Evolutionary conservation across 2,888 invertebrate species (phyloP).

Genomic region (Diloba caeruleocephala): DNA sequence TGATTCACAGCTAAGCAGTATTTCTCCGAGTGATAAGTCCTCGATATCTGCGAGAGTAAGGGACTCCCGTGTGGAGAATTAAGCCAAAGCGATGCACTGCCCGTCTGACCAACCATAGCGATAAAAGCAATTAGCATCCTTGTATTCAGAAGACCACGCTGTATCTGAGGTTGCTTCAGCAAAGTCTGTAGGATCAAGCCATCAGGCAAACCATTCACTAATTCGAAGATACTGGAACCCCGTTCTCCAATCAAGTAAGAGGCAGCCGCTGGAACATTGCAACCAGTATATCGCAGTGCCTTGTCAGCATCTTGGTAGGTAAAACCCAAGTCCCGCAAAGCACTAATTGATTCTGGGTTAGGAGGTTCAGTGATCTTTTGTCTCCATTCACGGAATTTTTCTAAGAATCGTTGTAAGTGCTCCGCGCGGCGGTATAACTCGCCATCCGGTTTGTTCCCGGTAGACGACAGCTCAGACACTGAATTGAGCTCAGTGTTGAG

Average conservation of each 20-base stretch:
- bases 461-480: constrained; percentile 40
- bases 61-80: constrained; percentile 85
- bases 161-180: constrained; percentile 82
- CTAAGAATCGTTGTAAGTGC: constrained; percentile 77
- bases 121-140: constrained; percentile 84
- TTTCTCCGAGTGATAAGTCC: constrained; percentile 85
- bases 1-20: constrained; percentile 85
- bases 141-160: constrained; percentile 80
- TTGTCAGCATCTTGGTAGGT: constrained; percentile 71
- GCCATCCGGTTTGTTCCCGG: constrained; percentile 28
- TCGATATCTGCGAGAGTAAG: constrained; percentile 80
- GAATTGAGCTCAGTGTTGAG: constrained; percentile 43
- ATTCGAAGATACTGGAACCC: constrained; percentile 81
- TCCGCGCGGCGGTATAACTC: constrained; percentile 73
- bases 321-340: constrained; percentile 79
- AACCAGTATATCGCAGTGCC: constrained; percentile 76
- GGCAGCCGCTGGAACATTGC: constrained; percentile 82
- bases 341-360: constrained; percentile 68
- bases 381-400: constrained; percentile 81
- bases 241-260: constrained; percentile 82
- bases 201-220: constrained; percentile 80
- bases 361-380: constrained; percentile 73
- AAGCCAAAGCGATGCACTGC: constrained; percentile 81
- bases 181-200: constrained; percentile 77
- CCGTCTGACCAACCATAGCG: constrained; percentile 83